Evolutionary conservation across 2,113 vertebrate genomes (phyloP), one percentile per base, ranked within the genome.

Genomic region (Salvelinus namaycush): DNA sequence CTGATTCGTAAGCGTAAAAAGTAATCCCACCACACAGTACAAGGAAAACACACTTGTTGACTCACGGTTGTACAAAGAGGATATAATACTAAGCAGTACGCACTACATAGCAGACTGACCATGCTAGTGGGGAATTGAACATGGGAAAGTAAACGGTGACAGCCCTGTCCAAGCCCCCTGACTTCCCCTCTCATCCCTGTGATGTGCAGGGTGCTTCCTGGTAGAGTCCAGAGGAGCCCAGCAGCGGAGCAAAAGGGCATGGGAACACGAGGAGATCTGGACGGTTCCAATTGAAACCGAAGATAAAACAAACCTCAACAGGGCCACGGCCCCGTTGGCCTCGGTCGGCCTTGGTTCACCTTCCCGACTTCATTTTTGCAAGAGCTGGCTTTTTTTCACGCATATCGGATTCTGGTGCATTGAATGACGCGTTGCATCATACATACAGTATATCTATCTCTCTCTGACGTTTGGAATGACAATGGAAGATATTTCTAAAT

Each of bases 301-400:
- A 86, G 80, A 79, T 81, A 72, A 87, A 79, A 78, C 80, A 87
- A 85, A 87, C 86, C 73, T 54, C 70, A 39, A 75, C 68, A 79
- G 44, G 78, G 81, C 75, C 76, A 74, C 39, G 74, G 78, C 9
- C 34, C 68, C 22, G 5, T 11, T 22, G 20, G n/a, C 12, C n/a
- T 76, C 64, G 60, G 70, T 44, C 66, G 67, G 68, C 18, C 60
- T 51, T 22, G 27, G 76, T 78, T 84, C 85, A 85, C 85, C 84
- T 85, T 83, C 76, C 76, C 78, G 20, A 62, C 74, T 59, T 44
- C 39, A 44, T 9, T 44, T 76, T 54, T 79, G 79, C 79, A 60
- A 22, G 54, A 70, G 66, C 54, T 12, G 57, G 29, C 27, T 68
- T 44, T 79, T 74, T 82, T 86, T 77, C 81, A 83, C 79, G 79